Evolutionary conservation across 2,797 vertebrate genomes (phyloP).

Genomic region (Chiloscyllium punctatum): DNA sequence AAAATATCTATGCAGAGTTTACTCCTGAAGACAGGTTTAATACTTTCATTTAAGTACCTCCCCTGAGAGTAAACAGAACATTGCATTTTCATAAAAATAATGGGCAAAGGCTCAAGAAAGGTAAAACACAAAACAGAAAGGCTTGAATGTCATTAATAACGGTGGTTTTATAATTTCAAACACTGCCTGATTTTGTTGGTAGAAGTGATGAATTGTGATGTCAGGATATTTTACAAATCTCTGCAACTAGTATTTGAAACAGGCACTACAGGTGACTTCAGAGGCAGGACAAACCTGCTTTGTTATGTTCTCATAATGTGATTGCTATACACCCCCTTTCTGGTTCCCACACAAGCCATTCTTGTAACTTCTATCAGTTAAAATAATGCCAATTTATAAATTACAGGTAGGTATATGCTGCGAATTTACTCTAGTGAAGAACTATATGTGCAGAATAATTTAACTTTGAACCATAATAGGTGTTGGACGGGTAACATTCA

Average conservation of each 20-base stretch:
- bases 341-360: background rate
- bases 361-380: background rate
- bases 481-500: background rate
- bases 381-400: background rate
- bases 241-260: background rate
- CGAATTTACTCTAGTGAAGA: background rate
- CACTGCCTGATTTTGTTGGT: background rate
- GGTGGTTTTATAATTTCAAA: background rate
- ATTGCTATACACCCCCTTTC: background rate
- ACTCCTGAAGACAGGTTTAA: background rate
- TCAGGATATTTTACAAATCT: background rate
- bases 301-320: background rate
- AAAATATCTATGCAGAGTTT: background rate
- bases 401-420: background rate
- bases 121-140: background rate
- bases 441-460: background rate
- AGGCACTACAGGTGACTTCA: background rate
- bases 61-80: background rate
- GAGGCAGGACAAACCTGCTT: background rate
- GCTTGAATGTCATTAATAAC: background rate
- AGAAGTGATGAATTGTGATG: background rate
- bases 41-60: background rate
- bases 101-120: background rate
- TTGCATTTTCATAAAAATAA: background rate
- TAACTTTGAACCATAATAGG: background rate